phyloP scores from a whole-genome alignment of 2,113 vertebrate species.

The Hippopotamus amphibius region DNA sequence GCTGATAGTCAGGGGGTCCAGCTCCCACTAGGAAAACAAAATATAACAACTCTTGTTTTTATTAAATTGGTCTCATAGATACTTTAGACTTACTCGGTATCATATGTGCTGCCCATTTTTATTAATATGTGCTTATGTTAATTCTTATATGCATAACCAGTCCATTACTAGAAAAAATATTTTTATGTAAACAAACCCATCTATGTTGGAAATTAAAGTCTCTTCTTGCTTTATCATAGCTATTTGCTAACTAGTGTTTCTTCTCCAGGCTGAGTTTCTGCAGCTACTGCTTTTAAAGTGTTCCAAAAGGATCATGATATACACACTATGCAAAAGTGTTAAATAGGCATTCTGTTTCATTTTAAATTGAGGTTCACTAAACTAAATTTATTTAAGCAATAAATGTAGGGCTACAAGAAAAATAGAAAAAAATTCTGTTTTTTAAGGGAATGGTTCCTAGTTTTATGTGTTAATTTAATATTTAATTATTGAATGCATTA shows the following conservation, averaged over 20 bases:
- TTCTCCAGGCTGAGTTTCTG: not conserved
- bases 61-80: not conserved
- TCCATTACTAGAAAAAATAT: not conserved
- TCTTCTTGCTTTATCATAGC: not conserved
- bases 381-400: not conserved
- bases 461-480: slow-evolving; percentile 11
- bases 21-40: not conserved
- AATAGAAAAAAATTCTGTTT: not conserved
- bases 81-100: not conserved
- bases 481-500: not conserved
- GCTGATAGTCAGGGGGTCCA: not conserved
- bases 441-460: not conserved
- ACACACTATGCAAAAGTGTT: slow-evolving; percentile 7
- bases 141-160: not conserved
- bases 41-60: not conserved
- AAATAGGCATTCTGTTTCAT: not conserved
- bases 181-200: not conserved
- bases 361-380: slow-evolving; percentile 33
- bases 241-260: slow-evolving; percentile 4
- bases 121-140: slow-evolving; percentile 16
- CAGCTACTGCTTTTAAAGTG: not conserved
- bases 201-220: not conserved
- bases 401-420: not conserved
- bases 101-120: not conserved
- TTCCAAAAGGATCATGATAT: not conserved